Conservation (phyloP, 2,113 vertebrate species). For the Zosterops pallidus region DNA sequence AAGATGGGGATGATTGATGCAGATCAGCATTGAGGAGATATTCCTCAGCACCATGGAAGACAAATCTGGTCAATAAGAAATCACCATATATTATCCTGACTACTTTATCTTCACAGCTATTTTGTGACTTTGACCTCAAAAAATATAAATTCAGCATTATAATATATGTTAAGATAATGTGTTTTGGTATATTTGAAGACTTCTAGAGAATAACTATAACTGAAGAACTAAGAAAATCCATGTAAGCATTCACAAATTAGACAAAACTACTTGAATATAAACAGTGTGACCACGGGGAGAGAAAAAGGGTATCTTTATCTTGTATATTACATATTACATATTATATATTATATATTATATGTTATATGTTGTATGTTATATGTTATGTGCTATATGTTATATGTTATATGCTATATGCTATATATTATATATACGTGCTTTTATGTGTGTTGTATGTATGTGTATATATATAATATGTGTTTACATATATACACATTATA, state of each 20-base stretch:
- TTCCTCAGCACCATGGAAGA: not conserved
- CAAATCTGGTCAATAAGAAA: not conserved
- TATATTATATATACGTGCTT: not conserved
- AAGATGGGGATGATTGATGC: not conserved
- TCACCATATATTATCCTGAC: not conserved
- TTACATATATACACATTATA: too few relatives aligned
- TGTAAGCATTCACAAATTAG: not conserved
- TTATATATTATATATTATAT: too few relatives aligned
- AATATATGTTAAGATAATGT: not conserved
- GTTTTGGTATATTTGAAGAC: not conserved
- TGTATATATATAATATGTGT: too few relatives aligned
- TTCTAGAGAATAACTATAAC: not conserved
- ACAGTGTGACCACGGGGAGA: accelerated
- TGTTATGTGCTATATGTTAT: too few relatives aligned
- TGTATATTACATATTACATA: too few relatives aligned
- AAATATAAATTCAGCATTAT: not conserved
- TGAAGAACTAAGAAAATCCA: not conserved
- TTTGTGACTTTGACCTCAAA: not conserved
- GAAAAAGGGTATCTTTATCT: not conserved
- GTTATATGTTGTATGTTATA: too few relatives aligned
- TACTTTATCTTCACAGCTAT: not conserved
- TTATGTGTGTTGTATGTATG: not conserved
- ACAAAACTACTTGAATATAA: not conserved
- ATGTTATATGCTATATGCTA: too few relatives aligned
- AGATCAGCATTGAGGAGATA: not conserved